These are phyloP conservation scores for Osedax fenrisi DNA, from an alignment of 2,888 invertebrate genomes.

Conservation along the genomic window DNA sequence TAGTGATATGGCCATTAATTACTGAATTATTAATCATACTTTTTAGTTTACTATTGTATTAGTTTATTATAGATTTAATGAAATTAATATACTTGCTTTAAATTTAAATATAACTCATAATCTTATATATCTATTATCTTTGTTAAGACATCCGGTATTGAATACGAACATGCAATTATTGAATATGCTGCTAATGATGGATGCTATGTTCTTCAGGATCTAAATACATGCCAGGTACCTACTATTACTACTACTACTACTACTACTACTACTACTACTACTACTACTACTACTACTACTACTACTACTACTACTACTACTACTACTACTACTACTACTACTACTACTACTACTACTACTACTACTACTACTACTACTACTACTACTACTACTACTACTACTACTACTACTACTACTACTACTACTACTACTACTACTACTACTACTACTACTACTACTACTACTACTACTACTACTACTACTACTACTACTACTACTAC, in stretches of 20 bases:
- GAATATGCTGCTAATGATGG: conserved; percentile 48
- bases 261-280: conserved; percentile 22
- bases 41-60: too few relatives aligned
- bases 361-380: conserved; percentile 22
- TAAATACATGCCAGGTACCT: conserved; percentile 49
- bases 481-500: conserved; percentile 20
- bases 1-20: too few relatives aligned
- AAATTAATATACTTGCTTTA: too few relatives aligned
- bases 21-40: too few relatives aligned
- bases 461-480: conserved; percentile 21
- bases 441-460: conserved; percentile 17
- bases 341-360: conserved; percentile 20
- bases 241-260: conserved; percentile 19
- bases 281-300: conserved; percentile 20
- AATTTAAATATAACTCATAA: too few relatives aligned
- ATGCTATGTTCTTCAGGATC: conserved; percentile 48
- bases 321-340: conserved; percentile 5
- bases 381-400: conserved; percentile 20
- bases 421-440: neutral
- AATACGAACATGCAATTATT: conserved; percentile 49
- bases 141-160: conserved; percentile 44
- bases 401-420: conserved; percentile 19
- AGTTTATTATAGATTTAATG: too few relatives aligned
- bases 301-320: conserved; percentile 12
- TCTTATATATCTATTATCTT: neutral